These are phyloP conservation scores for Oopsacas minuta DNA, from an alignment of 37 sponge, comb jelly and placozoan species.

Conservation along the genomic window DNA sequence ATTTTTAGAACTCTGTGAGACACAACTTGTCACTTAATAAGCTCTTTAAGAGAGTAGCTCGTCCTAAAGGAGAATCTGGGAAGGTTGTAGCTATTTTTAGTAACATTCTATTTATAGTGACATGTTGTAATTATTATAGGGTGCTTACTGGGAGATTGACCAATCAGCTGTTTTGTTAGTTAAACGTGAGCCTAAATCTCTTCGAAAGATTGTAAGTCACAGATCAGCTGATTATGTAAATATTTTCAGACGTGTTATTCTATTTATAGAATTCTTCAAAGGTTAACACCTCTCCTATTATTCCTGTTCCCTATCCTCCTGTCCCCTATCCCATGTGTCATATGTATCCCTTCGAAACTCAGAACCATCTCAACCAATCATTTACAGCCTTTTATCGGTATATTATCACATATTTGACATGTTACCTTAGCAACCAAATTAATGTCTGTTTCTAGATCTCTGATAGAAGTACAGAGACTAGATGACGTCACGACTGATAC, in stretches of 20 bases:
- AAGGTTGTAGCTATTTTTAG: background rate
- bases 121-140: background rate
- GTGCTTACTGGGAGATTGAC: background rate
- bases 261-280: background rate
- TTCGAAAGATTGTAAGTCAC: background rate
- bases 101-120: background rate
- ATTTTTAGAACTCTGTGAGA: background rate
- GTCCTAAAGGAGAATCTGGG: background rate
- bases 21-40: slow-evolving; percentile 10
- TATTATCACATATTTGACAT: no score
- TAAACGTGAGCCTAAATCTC: background rate
- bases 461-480: background rate
- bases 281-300: background rate
- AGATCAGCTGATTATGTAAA: background rate
- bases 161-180: background rate
- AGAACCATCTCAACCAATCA: background rate
- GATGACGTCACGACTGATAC: background rate
- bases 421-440: no score
- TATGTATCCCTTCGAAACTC: background rate
- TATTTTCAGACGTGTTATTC: no score
- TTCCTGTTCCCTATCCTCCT: background rate
- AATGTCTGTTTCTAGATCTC: background rate
- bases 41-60: background rate
- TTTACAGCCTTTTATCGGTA: background rate
- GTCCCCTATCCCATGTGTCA: background rate